Percentiles rank a stretch among this genome's conserved stretches.
Evolutionary conservation across 2,797 vertebrate genomes (phyloP).

Genomic region (Megalops cyprinoides): DNA sequence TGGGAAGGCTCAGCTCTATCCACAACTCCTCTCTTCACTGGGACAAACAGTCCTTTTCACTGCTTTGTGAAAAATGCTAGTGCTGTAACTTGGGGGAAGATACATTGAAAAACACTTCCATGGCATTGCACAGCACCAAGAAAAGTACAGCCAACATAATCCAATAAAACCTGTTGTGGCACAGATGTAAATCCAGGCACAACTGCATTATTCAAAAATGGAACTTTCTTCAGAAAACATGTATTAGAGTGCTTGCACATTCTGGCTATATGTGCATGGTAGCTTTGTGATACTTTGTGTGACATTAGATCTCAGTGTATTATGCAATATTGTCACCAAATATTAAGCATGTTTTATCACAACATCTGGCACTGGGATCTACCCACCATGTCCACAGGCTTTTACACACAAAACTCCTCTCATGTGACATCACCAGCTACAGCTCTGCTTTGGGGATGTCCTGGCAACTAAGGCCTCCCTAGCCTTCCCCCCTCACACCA

Average conservation of each 20-base stretch:
- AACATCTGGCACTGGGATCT: neutral
- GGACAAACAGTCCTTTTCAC: slow-evolving; percentile 27
- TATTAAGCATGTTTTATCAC: neutral
- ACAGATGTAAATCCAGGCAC: neutral
- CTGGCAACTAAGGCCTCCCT: neutral
- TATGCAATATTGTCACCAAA: neutral
- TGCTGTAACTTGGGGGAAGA: neutral
- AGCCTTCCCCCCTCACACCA: too few relatives aligned
- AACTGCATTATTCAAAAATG: neutral
- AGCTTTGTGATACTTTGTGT: too few relatives aligned
- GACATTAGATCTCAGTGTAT: slow-evolving; percentile 1
- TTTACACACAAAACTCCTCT: slow-evolving; percentile 15
- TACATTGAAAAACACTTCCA: too few relatives aligned
- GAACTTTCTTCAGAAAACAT: too few relatives aligned
- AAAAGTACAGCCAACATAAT: neutral
- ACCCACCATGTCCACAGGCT: neutral
- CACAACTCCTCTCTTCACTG: slow-evolving; percentile 52
- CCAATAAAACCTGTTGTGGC: neutral
- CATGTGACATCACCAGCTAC: neutral
- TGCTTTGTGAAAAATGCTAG: too few relatives aligned
- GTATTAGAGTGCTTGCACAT: too few relatives aligned
- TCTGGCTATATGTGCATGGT: too few relatives aligned
- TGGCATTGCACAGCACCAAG: neutral
- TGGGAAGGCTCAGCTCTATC: slow-evolving; percentile 39
- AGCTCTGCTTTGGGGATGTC: neutral